phyloP scores from a whole-genome alignment of 2,113 vertebrate species.

The Cromileptes altivelis region DNA sequence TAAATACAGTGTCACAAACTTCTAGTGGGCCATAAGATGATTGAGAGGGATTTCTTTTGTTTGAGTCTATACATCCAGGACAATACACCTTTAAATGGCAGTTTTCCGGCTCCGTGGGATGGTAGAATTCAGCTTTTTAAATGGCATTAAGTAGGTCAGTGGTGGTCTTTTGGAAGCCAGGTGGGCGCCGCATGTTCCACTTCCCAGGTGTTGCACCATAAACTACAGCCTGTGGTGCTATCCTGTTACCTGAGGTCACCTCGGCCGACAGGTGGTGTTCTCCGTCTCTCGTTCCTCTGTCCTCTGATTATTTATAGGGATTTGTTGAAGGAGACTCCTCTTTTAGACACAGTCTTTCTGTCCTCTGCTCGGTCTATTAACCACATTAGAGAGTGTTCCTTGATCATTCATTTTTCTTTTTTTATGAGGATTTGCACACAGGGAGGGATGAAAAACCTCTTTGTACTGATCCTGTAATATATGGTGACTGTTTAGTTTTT shows the following conservation, averaged over 20 bases:
- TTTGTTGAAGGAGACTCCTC: conserved; percentile 6
- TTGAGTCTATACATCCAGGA: too few relatives aligned
- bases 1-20: too few relatives aligned
- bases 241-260: conserved; percentile 38
- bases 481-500: neutral
- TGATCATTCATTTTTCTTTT: neutral
- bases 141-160: neutral
- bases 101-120: neutral
- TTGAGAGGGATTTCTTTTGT: too few relatives aligned
- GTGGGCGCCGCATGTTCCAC: neutral
- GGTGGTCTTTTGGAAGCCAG: neutral
- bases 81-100: too few relatives aligned
- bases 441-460: neutral
- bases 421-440: neutral
- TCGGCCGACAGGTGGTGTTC: conserved; percentile 36
- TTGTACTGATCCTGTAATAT: neutral
- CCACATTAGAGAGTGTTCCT: neutral
- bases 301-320: conserved; percentile 55
- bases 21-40: too few relatives aligned
- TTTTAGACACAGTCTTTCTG: conserved; percentile 4
- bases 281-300: conserved; percentile 3
- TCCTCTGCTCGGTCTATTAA: conserved; percentile 1
- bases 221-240: conserved; percentile 17
- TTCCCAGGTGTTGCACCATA: conserved; percentile 34
- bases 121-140: neutral